Evolutionary conservation across 2,888 invertebrate species (phyloP), one percentile per base, ranked within the genome.

Genomic region (Empis livida): DNA sequence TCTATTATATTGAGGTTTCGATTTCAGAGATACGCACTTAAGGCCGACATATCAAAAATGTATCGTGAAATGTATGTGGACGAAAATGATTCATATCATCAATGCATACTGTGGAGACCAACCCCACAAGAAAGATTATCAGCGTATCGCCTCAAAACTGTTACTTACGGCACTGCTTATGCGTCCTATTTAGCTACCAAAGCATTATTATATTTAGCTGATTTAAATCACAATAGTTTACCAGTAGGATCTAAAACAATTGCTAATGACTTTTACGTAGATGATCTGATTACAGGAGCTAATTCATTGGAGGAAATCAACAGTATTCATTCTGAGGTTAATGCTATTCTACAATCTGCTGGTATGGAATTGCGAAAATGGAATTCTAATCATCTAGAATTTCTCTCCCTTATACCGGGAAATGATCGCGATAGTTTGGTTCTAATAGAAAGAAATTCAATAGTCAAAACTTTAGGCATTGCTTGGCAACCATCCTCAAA

Each of bases 11-110:
- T 51, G 10, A n/a, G 47, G 31, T 31, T 43, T 4, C 8, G 47
- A 3, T 44, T 44, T 20, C 20, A 43, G 5, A 20, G 31, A 14
- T 44, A 15, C 23, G 54, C 55, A 2, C 41, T 58, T 6, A 49
- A 44, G 5, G 56, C 53, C 3, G 58, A 60, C 40, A 51, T 61
- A 8, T 43, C 40, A 3, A 49, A 55, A 43, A 58, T 59, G 51
- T 60, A 54, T 40, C 50, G 51, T 1, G 55, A 56, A 46, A 53
- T 59, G 9, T 2, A 17, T 9, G 38, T 57, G 1, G 17, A 48
- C 17, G 45, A 46, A 13, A 40, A 43, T 3, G 46, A 58, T 14
- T 17, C 17, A 2, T 44, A 55, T 30, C 49, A 49, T 17, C 51
- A 54, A 10, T 27, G 55, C n/a, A 55, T 50, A 6, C 13, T 55